Percentiles rank a stretch among this genome's conserved stretches.
These are phyloP conservation scores for Formica aserva DNA, from an alignment of 2,888 invertebrate species.

Conservation along the genomic window DNA sequence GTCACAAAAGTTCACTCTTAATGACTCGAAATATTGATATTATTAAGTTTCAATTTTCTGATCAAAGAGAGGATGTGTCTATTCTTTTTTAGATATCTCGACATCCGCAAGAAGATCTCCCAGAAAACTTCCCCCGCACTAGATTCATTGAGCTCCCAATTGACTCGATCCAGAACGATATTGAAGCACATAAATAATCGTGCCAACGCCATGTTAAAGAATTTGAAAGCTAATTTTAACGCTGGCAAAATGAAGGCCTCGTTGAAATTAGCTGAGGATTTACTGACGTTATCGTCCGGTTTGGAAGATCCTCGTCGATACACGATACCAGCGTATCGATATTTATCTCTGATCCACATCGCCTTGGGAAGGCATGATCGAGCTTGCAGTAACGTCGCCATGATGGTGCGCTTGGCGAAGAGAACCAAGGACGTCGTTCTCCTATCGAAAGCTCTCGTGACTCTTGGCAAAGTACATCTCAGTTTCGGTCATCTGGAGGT, in stretches of 20 bases:
- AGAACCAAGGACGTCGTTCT: constrained; percentile 65
- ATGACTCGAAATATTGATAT: background rate
- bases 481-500: constrained; percentile 79
- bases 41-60: background rate
- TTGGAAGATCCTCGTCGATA: constrained; percentile 69
- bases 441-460: constrained; percentile 72
- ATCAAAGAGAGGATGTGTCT: background rate
- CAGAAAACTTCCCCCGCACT: constrained; percentile 56
- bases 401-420: constrained; percentile 76
- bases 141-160: background rate
- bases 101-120: constrained; percentile 68
- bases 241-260: constrained; percentile 69
- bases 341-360: constrained; percentile 77
- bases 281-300: constrained; percentile 68
- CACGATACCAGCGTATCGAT: constrained; percentile 73
- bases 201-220: constrained; percentile 65
- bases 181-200: constrained; percentile 66
- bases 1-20: background rate
- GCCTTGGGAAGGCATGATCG: constrained; percentile 78
- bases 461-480: constrained; percentile 80
- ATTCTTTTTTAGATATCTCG: constrained; percentile 73
- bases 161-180: constrained; percentile 53
- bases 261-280: constrained; percentile 71
- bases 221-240: constrained; percentile 71
- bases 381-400: constrained; percentile 74